phyloP scores from a whole-genome alignment of 2,797 vertebrate species.

The Clarias laeviceps region DNA sequence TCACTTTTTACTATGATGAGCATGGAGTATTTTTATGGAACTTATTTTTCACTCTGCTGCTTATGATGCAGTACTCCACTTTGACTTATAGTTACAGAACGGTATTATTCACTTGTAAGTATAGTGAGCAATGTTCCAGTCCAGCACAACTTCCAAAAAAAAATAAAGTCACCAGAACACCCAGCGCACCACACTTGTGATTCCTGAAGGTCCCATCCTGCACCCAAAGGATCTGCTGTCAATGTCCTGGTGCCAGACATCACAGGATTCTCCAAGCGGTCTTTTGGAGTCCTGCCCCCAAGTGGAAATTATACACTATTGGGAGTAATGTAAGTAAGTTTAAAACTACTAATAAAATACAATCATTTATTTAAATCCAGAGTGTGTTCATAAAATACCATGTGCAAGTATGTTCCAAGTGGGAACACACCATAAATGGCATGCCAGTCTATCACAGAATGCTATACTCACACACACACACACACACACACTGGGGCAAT shows the following conservation, averaged over 20 bases:
- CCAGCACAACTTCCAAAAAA: too few relatives aligned
- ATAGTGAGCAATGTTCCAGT: neutral
- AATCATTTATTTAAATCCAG: neutral
- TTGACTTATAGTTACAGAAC: neutral
- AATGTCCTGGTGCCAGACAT: too few relatives aligned
- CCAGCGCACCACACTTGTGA: too few relatives aligned
- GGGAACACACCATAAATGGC: neutral
- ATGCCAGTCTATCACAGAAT: neutral
- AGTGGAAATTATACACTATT: too few relatives aligned
- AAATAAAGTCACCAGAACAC: too few relatives aligned
- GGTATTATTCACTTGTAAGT: neutral
- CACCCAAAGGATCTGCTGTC: too few relatives aligned
- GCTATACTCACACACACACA: neutral
- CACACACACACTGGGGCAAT: too few relatives aligned
- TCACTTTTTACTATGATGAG: constrained; percentile 34
- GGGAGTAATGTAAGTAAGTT: neutral
- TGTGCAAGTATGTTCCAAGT: too few relatives aligned
- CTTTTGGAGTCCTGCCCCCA: too few relatives aligned
- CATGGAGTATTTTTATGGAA: neutral
- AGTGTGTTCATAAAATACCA: neutral
- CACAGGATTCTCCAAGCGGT: too few relatives aligned
- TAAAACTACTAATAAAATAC: neutral
- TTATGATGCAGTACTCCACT: neutral
- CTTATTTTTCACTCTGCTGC: neutral
- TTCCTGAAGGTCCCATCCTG: too few relatives aligned